Evolutionary conservation across 1,140 invertebrate genomes (phyloP), one percentile per base, ranked within the genome.

Genomic region (Druon quercuslanigerum): DNA sequence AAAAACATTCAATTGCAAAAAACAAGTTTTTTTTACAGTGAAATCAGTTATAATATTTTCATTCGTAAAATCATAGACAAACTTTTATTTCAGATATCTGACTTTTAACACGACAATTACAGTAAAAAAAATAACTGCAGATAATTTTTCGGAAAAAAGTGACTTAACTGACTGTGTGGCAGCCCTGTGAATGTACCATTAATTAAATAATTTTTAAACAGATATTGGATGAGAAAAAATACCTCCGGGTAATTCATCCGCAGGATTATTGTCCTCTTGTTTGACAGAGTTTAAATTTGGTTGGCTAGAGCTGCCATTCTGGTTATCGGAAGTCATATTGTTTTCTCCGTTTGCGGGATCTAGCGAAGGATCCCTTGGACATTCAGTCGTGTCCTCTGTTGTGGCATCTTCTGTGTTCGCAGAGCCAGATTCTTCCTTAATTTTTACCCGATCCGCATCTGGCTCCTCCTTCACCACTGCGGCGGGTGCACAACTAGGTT

Each of bases 391-490:
- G 51, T 91, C 90, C 12, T 91, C 89, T 25, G 80, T 80, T 66
- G 85, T 82, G 12, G 87, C 78, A 83, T 90, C 90, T 74, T 90
- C 90, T 66, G 84, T 86, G 60, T 78, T 73, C 17, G 78, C 82
- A n/a, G 72, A 66, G 66, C 74, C 71, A 19, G 52, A 74, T 51
- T 91, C 90, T 33, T 92, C 90, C 73, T 91, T 91, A 40, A 91
- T 90, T 71, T 91, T 91, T 12, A 91, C 86, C 7, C 88, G 66
- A 57, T 91, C 90, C 0, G 86, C 71, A 40, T 90, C 90, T 11
- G 89, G 83, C 50, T 91, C 88, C 72, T 91, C 89, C 76, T 90
- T 90, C 19, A 90, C 90, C 72, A 89, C 86, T 46, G 90, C 84
- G 50, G 82, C 85, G 56, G 87, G 76, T 76, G 83, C 83, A 80